Conservation (phyloP, 2,797 vertebrate species). For the Liasis olivaceus region DNA sequence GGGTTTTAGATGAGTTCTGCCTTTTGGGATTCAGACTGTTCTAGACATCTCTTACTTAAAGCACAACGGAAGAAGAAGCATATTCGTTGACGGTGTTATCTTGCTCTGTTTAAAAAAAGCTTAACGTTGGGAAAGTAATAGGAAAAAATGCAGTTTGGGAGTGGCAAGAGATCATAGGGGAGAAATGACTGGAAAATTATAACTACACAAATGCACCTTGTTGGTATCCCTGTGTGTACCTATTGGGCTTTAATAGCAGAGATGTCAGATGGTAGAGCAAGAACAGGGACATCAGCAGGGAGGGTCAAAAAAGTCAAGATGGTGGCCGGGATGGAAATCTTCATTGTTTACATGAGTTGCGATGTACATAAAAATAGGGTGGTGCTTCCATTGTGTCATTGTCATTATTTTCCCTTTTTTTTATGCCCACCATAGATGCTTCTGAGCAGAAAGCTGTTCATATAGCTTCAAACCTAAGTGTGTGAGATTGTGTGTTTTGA, state of each 20-base stretch:
- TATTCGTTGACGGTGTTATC: not conserved
- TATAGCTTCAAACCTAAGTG: not conserved
- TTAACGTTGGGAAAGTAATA: not conserved
- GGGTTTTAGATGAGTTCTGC: not conserved
- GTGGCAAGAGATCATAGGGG: not conserved
- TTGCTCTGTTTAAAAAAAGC: not conserved
- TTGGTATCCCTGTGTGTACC: not conserved
- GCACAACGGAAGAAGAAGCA: not conserved
- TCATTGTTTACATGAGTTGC: not conserved
- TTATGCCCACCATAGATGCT: not conserved
- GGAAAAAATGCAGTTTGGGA: not conserved
- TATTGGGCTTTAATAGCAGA: not conserved
- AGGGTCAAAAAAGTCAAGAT: not conserved
- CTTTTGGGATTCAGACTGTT: slow-evolving; percentile 1
- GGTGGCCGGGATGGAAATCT: not conserved
- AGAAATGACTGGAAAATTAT: not conserved
- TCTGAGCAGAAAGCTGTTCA: not conserved
- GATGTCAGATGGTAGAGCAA: not conserved
- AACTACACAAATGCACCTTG: not conserved
- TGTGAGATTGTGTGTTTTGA: not conserved
- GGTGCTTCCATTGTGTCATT: not conserved
- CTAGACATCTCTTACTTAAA: not conserved
- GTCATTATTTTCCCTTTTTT: not conserved
- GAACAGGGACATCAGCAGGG: not conserved
- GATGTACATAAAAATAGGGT: not conserved